A percentile compares a stretch with the other conserved stretches of the same genome.
These are phyloP conservation scores for Papilio elwesi DNA, from an alignment of 2,888 invertebrate genomes.

Conservation along the genomic window DNA sequence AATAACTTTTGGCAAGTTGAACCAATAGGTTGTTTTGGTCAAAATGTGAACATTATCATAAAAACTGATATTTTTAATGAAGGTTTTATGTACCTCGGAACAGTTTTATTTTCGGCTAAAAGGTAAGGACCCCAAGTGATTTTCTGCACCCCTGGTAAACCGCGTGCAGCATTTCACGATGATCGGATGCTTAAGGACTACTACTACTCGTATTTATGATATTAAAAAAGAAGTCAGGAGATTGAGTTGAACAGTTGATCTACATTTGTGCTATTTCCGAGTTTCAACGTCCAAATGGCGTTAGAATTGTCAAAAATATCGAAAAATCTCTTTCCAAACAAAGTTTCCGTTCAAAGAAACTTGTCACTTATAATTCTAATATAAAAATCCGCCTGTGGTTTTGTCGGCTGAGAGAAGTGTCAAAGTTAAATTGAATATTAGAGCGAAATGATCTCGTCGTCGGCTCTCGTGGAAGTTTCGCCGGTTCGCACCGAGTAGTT, in stretches of 20 bases:
- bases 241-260: neutral
- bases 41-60: no score
- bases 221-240: no score
- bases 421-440: constrained; percentile 85
- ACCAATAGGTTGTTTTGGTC: no score
- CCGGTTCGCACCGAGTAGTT: constrained; percentile 75
- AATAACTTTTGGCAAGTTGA: no score
- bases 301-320: constrained; percentile 18
- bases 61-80: no score
- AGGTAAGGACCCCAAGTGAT: no score
- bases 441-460: constrained; percentile 75
- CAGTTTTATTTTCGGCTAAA: no score
- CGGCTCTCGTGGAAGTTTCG: constrained; percentile 64
- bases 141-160: no score
- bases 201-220: no score
- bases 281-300: neutral
- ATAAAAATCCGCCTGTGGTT: constrained; percentile 76
- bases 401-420: constrained; percentile 78
- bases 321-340: constrained; percentile 25
- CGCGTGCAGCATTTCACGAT: no score
- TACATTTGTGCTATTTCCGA: neutral
- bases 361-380: constrained; percentile 52
- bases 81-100: no score
- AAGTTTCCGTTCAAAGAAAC: constrained; percentile 21
- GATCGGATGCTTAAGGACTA: no score